These are phyloP conservation scores for Thryonomys swinderianus DNA, from an alignment of 2,113 vertebrate genomes.

Conservation along the genomic window DNA sequence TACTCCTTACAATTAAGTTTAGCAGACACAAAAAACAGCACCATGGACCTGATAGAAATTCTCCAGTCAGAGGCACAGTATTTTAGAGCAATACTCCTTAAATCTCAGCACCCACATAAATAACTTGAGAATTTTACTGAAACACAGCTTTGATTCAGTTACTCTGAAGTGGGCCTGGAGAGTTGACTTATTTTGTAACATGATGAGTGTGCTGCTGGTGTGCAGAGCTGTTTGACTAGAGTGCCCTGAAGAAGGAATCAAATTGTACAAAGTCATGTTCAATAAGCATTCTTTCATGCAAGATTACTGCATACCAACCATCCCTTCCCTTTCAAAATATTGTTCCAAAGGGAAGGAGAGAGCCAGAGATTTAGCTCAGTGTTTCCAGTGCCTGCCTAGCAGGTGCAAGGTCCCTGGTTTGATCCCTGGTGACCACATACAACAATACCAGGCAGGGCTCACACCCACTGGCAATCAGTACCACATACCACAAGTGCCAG, in stretches of 20 bases:
- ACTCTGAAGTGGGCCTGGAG: background rate
- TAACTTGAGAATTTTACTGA: background rate
- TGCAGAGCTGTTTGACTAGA: background rate
- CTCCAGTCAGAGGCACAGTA: background rate
- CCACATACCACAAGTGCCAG: too few species aligned
- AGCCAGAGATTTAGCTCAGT: too few species aligned
- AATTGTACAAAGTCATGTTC: background rate
- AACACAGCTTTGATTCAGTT: background rate
- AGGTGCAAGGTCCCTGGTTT: too few species aligned
- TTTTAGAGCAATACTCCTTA: background rate
- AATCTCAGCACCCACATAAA: background rate
- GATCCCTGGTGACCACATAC: too few species aligned
- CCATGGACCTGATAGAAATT: background rate
- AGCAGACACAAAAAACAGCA: background rate
- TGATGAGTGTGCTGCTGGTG: background rate
- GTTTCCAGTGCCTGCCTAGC: too few species aligned
- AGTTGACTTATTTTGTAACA: background rate
- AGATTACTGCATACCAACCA: background rate
- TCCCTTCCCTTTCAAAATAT: background rate
- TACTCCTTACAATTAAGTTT: background rate
- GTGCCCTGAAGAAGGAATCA: background rate
- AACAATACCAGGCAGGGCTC: too few species aligned
- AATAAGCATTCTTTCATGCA: background rate
- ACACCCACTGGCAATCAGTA: too few species aligned
- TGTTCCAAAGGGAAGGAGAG: too few species aligned